Percentiles rank a stretch among this genome's conserved stretches.
These are phyloP conservation scores for Holothuria leucospilota DNA, from an alignment of 53 echinoderm and acorn worm species.

Conservation along the genomic window DNA sequence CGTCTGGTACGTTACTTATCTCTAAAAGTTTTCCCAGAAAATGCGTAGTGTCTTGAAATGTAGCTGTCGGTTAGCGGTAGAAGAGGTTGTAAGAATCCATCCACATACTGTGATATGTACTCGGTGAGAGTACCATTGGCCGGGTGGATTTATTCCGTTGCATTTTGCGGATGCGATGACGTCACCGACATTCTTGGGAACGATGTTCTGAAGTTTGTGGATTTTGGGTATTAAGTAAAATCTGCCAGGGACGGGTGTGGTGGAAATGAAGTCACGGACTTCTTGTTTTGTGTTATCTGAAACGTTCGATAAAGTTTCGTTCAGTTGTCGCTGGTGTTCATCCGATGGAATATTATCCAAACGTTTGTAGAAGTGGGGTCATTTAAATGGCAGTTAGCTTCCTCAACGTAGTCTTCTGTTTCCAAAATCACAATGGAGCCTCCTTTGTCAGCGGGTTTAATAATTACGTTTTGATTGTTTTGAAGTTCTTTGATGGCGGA, in stretches of 20 bases:
- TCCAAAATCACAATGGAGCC: neutral
- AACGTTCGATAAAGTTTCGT: neutral
- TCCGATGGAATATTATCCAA: neutral
- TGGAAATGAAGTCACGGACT: neutral
- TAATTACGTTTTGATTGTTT: conserved; percentile 1
- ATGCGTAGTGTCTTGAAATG: too few relatives aligned
- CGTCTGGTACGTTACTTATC: too few relatives aligned
- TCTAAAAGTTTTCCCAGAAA: too few relatives aligned
- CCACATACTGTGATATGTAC: too few relatives aligned
- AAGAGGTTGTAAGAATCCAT: too few relatives aligned
- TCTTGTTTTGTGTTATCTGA: neutral
- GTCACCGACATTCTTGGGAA: too few relatives aligned
- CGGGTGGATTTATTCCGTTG: too few relatives aligned
- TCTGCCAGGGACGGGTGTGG: neutral
- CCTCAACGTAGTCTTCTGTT: neutral
- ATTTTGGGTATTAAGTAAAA: too few relatives aligned
- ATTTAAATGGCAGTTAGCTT: neutral
- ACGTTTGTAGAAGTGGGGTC: conserved; percentile 18
- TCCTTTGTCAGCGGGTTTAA: conserved; percentile 15
- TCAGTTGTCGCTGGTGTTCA: neutral
- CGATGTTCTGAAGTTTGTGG: too few relatives aligned
- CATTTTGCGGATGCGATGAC: too few relatives aligned
- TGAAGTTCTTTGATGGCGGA: neutral
- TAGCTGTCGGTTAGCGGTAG: too few relatives aligned
- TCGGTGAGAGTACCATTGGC: too few relatives aligned